Conservation (phyloP, 2,113 vertebrate genomes). For the Tachysurus fulvidraco region DNA sequence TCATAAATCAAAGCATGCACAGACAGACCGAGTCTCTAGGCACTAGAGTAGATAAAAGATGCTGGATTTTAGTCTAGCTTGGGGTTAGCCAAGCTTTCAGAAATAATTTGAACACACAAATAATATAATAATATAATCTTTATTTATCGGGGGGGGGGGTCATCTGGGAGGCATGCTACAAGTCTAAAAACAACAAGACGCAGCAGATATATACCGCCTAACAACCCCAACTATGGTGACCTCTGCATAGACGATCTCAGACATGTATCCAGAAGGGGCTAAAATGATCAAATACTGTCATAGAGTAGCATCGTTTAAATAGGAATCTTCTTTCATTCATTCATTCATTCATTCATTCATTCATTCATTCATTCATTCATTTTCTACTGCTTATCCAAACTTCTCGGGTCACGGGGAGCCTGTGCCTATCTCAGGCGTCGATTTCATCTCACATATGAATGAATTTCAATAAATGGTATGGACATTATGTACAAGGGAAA, state of each 20-base stretch:
- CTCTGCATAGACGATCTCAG: background rate
- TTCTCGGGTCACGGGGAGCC: too few relatives aligned
- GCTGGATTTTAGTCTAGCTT: background rate
- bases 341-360: too few relatives aligned
- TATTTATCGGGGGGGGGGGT: background rate
- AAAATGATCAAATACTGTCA: background rate
- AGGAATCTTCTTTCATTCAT: too few relatives aligned
- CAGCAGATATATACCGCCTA: background rate
- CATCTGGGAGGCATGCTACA: background rate
- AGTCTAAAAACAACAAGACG: background rate
- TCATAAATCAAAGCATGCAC: background rate
- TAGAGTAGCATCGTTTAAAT: background rate
- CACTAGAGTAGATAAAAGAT: background rate
- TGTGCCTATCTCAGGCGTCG: too few relatives aligned
- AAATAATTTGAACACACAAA: background rate
- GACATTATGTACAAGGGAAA: too few relatives aligned
- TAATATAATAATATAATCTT: too few relatives aligned
- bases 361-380: too few relatives aligned
- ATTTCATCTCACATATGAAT: too few relatives aligned
- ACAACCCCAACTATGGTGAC: background rate
- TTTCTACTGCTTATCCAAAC: too few relatives aligned
- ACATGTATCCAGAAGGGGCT: background rate
- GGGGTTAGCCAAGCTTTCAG: background rate
- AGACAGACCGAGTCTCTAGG: background rate
- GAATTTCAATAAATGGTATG: background rate